phyloP scores from a whole-genome alignment of 1,140 invertebrate species.

The Lamellibrachia luymesi region DNA sequence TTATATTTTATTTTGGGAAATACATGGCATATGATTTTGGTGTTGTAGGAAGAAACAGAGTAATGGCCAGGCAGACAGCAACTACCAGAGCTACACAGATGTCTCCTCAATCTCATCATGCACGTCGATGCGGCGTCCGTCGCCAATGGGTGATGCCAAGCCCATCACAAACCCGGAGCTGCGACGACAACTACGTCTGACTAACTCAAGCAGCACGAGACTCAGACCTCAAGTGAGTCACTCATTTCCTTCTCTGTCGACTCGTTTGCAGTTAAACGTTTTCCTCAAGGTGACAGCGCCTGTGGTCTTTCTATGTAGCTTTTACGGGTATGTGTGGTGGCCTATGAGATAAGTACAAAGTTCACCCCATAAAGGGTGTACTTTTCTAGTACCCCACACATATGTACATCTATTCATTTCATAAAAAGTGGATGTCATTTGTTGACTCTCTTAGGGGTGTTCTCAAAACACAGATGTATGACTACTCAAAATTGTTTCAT shows the following conservation, averaged over 20 bases:
- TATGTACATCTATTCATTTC: not conserved
- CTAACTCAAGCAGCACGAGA: not conserved
- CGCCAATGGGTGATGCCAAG: not conserved
- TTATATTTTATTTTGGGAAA: no score
- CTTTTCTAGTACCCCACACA: no score
- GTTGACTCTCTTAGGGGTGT: no score
- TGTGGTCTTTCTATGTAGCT: not conserved
- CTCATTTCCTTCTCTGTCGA: not conserved
- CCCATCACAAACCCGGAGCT: slow-evolving; percentile 8
- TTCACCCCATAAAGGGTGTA: not conserved
- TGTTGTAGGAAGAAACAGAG: not conserved
- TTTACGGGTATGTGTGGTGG: not conserved
- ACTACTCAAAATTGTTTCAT: no score
- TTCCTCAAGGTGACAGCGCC: not conserved
- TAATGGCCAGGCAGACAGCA: not conserved
- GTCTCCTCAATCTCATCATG: not conserved
- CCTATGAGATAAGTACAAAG: not conserved
- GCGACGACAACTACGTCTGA: not conserved
- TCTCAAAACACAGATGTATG: no score
- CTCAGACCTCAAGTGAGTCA: not conserved
- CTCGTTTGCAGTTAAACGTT: not conserved
- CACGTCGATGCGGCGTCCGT: not conserved
- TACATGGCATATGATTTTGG: not conserved
- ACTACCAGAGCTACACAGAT: slow-evolving; percentile 3
- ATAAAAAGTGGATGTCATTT: not conserved